A percentile compares a stretch with the other conserved stretches of the same genome.
Conservation (phyloP, 23 tunicate genomes). For the Halocynthia roretzi region DNA sequence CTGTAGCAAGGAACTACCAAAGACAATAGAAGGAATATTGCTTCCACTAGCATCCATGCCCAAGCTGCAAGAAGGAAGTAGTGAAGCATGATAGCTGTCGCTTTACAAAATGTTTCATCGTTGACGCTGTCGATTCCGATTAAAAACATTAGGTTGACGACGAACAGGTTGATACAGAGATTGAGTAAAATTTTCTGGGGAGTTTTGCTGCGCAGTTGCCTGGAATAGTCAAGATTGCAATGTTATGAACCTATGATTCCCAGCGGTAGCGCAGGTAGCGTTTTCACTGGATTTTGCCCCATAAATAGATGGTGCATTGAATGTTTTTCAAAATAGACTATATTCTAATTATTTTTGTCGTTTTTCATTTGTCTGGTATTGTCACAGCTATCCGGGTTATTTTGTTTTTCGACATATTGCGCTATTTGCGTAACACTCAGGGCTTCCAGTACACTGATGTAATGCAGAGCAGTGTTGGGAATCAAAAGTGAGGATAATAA, state of each 20-base stretch:
- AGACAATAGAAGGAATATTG: conserved; percentile 52
- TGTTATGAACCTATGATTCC: too few species aligned
- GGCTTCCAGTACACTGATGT: background rate
- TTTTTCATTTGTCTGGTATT: conserved; percentile 14
- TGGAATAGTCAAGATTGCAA: too few species aligned
- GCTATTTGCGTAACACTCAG: background rate
- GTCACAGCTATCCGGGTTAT: background rate
- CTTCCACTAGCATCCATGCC: conserved; percentile 75
- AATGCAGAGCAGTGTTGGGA: background rate
- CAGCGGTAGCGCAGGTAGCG: too few species aligned
- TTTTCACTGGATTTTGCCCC: too few species aligned
- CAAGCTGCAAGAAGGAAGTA: conserved; percentile 68
- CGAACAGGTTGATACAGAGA: conserved; percentile 36
- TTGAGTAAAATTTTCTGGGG: conserved; percentile 26
- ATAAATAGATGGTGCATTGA: too few species aligned
- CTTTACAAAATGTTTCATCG: conserved; percentile 32
- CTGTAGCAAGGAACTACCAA: conserved; percentile 27
- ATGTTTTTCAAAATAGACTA: too few species aligned
- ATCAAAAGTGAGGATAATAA: too few species aligned
- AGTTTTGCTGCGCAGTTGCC: too few species aligned
- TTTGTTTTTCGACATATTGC: background rate
- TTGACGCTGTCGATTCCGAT: conserved; percentile 59
- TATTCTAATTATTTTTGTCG: conserved; percentile 1
- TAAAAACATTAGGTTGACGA: conserved; percentile 46
- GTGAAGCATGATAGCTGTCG: conserved; percentile 41